phyloP scores from a whole-genome alignment of 2,888 invertebrate genomes.

The Nesidiocoris tenuis region DNA sequence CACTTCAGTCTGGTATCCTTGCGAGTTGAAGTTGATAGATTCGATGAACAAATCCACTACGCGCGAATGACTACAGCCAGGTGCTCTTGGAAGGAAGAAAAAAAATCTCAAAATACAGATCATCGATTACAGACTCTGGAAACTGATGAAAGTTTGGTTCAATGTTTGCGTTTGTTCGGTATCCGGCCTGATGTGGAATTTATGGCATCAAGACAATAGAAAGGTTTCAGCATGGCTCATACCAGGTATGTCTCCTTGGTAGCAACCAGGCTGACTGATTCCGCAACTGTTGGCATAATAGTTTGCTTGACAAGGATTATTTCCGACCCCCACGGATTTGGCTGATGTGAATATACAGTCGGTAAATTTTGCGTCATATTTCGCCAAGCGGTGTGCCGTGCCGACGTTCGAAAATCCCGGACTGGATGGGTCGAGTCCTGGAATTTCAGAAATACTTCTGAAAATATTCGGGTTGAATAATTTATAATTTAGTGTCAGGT shows the following conservation, averaged over 20 bases:
- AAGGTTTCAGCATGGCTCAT: too few relatives aligned
- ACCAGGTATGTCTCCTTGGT: neutral
- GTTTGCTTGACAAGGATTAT: conserved; percentile 8
- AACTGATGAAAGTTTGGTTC: too few relatives aligned
- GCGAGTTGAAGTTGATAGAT: neutral
- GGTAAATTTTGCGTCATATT: conserved; percentile 2
- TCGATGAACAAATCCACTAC: conserved; percentile 9
- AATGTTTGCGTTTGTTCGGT: too few relatives aligned
- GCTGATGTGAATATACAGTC: conserved; percentile 20
- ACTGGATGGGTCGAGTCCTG: conserved; percentile 17
- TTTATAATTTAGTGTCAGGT: too few relatives aligned
- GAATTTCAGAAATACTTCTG: too few relatives aligned
- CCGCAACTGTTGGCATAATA: conserved; percentile 21
- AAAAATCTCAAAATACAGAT: too few relatives aligned
- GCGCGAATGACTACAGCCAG: conserved; percentile 23
- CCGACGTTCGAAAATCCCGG: conserved; percentile 9
- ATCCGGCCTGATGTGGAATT: too few relatives aligned
- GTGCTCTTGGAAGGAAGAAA: neutral
- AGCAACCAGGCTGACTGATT: conserved; percentile 17
- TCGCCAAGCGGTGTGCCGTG: neutral
- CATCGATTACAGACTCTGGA: too few relatives aligned
- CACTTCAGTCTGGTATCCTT: neutral
- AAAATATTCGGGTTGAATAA: too few relatives aligned
- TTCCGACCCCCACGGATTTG: conserved; percentile 5
- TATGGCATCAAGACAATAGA: too few relatives aligned